These are phyloP conservation scores for Otocyon megalotis DNA, from an alignment of 2,113 vertebrate genomes.

Conservation along the genomic window DNA sequence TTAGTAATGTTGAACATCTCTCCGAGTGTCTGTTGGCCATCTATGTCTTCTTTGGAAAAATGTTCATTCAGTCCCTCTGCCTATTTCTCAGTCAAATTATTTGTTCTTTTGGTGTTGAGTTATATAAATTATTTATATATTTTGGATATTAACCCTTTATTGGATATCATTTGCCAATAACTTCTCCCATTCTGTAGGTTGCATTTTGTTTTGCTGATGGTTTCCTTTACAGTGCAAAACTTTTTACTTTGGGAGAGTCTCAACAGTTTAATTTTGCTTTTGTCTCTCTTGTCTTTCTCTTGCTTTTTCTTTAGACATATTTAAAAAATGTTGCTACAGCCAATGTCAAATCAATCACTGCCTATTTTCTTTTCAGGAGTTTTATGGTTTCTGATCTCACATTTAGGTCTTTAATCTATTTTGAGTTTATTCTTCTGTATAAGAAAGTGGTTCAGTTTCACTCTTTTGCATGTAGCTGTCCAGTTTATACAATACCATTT, in stretches of 20 bases:
- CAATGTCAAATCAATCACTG: not conserved
- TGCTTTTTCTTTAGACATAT: not conserved
- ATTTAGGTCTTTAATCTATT: not conserved
- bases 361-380: not conserved
- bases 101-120: not conserved
- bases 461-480: not conserved
- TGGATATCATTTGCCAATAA: not conserved
- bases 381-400: not conserved
- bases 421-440: not conserved
- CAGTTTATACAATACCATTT: not conserved
- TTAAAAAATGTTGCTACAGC: not conserved
- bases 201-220: not conserved
- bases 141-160: not conserved
- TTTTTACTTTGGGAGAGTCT: not conserved
- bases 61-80: not conserved
- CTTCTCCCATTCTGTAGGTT: not conserved
- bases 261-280: not conserved
- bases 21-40: not conserved
- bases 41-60: not conserved
- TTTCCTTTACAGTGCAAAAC: not conserved
- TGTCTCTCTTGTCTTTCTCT: not conserved
- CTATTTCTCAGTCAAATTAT: not conserved
- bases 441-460: not conserved
- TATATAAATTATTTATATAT: not conserved
- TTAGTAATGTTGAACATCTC: not conserved